A percentile compares a stretch with the other conserved stretches of the same genome.
phyloP scores from a whole-genome alignment of 2,888 invertebrate genomes.

The Dendrolimus houi region DNA sequence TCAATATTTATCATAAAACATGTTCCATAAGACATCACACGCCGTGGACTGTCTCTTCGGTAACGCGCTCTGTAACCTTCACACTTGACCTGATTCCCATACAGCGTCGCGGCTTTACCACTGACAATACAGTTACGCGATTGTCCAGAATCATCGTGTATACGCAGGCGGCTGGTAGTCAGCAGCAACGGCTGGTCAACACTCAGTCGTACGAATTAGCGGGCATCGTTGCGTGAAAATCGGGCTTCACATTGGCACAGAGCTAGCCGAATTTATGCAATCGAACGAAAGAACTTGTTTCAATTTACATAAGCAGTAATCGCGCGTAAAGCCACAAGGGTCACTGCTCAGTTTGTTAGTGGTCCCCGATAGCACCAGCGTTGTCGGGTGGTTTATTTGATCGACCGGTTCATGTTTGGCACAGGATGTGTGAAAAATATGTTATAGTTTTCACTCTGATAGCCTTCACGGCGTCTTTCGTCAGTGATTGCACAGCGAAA shows the following conservation, averaged over 20 bases:
- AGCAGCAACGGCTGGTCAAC: slow-evolving; percentile 24
- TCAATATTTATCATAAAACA: no score
- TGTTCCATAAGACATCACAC: background rate
- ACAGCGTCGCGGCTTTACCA: slow-evolving; percentile 9
- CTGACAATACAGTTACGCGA: slow-evolving; percentile 8
- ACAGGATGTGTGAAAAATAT: slow-evolving; percentile 51
- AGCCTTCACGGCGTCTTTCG: slow-evolving; percentile 33
- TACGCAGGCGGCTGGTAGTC: slow-evolving; percentile 17
- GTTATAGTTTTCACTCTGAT: slow-evolving; percentile 41
- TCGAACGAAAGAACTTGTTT: slow-evolving; percentile 61
- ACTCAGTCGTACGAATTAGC: slow-evolving; percentile 56
- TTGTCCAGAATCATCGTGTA: slow-evolving; percentile 31
- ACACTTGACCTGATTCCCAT: slow-evolving; percentile 18
- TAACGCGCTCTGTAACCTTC: slow-evolving; percentile 11
- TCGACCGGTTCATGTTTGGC: slow-evolving; percentile 10
- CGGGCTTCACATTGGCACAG: slow-evolving; percentile 58
- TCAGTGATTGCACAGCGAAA: slow-evolving; percentile 39
- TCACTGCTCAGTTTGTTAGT: slow-evolving; percentile 27
- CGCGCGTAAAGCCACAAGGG: slow-evolving; percentile 37
- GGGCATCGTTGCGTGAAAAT: slow-evolving; percentile 61
- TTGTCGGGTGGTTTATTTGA: slow-evolving; percentile 18
- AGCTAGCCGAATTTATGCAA: slow-evolving; percentile 62
- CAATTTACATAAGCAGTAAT: slow-evolving; percentile 51
- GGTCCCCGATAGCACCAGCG: slow-evolving; percentile 16
- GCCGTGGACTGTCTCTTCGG: background rate